Conservation (phyloP, 2,797 vertebrate species). For the Peromyscus melanophrys region DNA sequence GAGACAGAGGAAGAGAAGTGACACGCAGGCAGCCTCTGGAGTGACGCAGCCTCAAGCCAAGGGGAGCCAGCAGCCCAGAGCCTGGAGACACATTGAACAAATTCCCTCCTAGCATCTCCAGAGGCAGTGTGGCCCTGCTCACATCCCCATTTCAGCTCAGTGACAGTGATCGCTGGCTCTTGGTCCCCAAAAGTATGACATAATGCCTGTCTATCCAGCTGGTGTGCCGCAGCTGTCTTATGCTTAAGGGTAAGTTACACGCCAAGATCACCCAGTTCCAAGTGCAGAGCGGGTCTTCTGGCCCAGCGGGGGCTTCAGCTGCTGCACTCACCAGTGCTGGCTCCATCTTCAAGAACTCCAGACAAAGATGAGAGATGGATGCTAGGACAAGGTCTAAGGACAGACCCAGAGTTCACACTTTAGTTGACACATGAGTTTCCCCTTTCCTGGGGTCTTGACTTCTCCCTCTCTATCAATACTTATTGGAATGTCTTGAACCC, state of each 20-base stretch:
- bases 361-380: background rate
- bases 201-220: accelerated
- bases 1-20: background rate
- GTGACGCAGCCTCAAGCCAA: background rate
- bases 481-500: background rate
- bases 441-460: background rate
- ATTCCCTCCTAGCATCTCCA: background rate
- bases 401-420: background rate
- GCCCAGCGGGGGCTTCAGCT: background rate
- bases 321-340: background rate
- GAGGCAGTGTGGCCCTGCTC: background rate
- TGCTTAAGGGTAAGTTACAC: background rate
- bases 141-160: background rate
- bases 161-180: background rate
- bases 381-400: background rate
- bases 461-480: background rate
- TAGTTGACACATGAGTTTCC: background rate
- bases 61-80: background rate
- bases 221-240: background rate
- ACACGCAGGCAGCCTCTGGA: background rate
- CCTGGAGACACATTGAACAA: background rate
- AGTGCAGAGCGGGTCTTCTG: background rate
- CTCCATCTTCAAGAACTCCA: background rate
- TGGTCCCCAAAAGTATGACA: background rate
- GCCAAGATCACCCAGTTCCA: background rate